Conservation (phyloP, 2,797 vertebrate species). For the Rhincodon typus region DNA sequence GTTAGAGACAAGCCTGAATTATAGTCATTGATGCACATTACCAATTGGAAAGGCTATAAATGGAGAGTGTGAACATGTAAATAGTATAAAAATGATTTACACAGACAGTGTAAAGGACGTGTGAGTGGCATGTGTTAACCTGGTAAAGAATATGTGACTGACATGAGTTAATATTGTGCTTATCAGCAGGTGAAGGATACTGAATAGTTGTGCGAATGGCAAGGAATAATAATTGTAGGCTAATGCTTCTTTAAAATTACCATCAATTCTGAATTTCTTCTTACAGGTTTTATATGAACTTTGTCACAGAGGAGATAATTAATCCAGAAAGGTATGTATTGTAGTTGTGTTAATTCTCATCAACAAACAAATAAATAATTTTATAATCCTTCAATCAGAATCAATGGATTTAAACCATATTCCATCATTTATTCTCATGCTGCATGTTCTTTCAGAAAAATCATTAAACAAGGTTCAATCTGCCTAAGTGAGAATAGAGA, state of each 20-base stretch:
- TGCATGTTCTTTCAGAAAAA: neutral
- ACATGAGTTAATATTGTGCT: neutral
- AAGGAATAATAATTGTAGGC: neutral
- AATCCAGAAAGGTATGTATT: slow-evolving; percentile 72
- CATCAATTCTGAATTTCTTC: slow-evolving; percentile 21
- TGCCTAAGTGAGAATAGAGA: neutral
- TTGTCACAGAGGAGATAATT: slow-evolving; percentile 75
- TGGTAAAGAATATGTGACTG: neutral
- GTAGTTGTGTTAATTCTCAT: neutral
- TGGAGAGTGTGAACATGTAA: neutral
- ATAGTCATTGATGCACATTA: neutral
- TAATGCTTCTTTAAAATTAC: neutral
- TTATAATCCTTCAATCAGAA: slow-evolving; percentile 1
- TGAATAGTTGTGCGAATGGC: neutral
- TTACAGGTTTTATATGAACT: slow-evolving; percentile 78
- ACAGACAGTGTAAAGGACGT: neutral
- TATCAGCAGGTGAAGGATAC: neutral
- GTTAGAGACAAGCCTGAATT: neutral
- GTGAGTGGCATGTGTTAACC: neutral
- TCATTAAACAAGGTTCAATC: neutral
- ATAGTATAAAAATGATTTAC: neutral
- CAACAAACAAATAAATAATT: neutral
- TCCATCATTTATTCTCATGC: neutral
- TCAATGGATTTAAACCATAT: neutral
- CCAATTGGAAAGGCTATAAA: neutral